phyloP scores from a whole-genome alignment of 2,888 invertebrate species.

The Drosophila mulleri region DNA sequence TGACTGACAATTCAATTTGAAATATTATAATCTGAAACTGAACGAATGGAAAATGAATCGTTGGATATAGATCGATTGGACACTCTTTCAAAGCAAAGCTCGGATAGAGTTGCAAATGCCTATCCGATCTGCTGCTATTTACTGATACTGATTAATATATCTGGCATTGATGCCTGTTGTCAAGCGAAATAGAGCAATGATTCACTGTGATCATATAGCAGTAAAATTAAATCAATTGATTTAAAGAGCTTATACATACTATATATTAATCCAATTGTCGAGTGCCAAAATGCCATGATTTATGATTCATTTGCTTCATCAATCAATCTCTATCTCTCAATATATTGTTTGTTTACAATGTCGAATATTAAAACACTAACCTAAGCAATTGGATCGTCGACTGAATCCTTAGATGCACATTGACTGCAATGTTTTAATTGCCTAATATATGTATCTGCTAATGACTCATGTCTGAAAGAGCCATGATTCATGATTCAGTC shows the following conservation, averaged over 20 bases:
- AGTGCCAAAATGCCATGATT: neutral
- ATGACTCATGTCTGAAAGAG: neutral
- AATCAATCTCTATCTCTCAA: neutral
- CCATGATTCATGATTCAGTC: neutral
- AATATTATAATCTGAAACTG: neutral
- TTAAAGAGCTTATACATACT: neutral
- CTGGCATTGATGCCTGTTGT: neutral
- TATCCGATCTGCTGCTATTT: neutral
- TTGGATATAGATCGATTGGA: neutral
- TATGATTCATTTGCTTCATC: neutral
- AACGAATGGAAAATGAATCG: neutral
- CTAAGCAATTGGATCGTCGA: neutral
- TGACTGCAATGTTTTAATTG: too few relatives aligned
- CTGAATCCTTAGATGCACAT: neutral
- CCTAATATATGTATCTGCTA: neutral
- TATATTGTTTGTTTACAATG: too few relatives aligned
- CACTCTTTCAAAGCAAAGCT: too few relatives aligned
- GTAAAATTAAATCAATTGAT: too few relatives aligned
- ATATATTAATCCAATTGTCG: neutral
- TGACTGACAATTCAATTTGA: constrained; percentile 34
- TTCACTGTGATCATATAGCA: too few relatives aligned
- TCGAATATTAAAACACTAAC: too few relatives aligned
- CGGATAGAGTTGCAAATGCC: neutral
- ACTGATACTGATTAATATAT: neutral
- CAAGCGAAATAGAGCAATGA: neutral